phyloP scores from a whole-genome alignment of 2,888 invertebrate species.

The Sepiola atlantica region DNA sequence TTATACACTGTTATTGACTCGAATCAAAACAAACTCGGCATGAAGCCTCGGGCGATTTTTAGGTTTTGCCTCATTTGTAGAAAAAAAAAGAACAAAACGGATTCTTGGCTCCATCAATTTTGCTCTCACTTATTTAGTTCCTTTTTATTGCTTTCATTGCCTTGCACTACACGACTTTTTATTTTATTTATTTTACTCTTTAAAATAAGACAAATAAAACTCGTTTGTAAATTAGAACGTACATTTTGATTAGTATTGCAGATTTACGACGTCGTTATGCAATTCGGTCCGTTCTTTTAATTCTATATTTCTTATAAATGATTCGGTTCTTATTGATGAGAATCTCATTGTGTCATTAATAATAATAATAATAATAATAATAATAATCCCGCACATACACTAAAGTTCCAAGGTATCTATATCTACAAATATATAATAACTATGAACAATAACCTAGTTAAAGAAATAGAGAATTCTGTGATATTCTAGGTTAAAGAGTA shows the following conservation, averaged over 20 bases:
- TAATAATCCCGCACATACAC: too few relatives aligned
- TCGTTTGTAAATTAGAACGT: background rate
- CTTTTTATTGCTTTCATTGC: background rate
- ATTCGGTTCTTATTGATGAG: background rate
- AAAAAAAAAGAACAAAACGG: background rate
- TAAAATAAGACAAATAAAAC: background rate
- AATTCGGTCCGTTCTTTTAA: background rate
- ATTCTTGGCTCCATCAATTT: background rate
- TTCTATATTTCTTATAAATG: background rate
- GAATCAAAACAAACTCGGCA: background rate
- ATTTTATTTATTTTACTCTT: background rate
- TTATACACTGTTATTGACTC: slow-evolving; percentile 19
- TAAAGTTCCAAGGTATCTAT: too few relatives aligned
- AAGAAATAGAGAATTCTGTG: too few relatives aligned
- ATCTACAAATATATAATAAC: too few relatives aligned
- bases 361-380: background rate
- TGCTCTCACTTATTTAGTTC: too few relatives aligned
- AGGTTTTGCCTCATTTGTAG: background rate
- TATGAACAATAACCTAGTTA: too few relatives aligned
- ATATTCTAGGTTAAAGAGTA: too few relatives aligned
- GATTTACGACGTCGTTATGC: background rate
- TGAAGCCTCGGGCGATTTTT: background rate
- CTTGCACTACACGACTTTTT: background rate
- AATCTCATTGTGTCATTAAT: background rate
- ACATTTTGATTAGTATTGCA: background rate